Evolutionary conservation across 2,113 vertebrate genomes (phyloP).

Genomic region (Sapayoa aenigma): DNA sequence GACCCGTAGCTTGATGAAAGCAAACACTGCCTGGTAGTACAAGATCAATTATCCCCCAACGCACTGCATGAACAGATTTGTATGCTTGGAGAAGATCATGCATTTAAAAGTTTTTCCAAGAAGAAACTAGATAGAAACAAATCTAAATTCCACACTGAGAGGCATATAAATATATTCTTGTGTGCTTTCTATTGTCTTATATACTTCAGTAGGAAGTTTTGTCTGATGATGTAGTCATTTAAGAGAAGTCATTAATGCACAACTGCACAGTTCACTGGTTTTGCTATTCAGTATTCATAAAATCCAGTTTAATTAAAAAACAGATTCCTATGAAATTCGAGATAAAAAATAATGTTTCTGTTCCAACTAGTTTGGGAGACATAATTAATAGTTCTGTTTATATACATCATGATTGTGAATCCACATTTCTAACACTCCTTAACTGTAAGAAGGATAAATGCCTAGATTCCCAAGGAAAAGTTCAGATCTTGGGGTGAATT

Average conservation of each 20-base stretch:
- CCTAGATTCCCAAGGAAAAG: neutral
- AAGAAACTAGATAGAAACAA: neutral
- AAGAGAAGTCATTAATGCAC: neutral
- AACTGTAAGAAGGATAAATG: neutral
- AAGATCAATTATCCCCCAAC: no score
- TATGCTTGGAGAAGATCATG: neutral
- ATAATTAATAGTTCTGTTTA: neutral
- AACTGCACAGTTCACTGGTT: neutral
- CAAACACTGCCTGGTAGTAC: neutral
- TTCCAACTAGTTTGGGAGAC: neutral
- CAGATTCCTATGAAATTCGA: neutral
- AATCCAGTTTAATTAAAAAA: neutral
- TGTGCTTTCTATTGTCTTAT: neutral
- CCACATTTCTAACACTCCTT: neutral
- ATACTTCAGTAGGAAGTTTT: neutral
- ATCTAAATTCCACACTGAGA: neutral
- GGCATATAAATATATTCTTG: no score
- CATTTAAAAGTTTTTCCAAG: neutral
- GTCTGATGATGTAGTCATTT: neutral
- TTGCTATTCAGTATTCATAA: neutral
- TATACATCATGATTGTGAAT: neutral
- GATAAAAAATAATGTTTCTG: neutral
- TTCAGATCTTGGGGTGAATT: neutral
- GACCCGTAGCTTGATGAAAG: neutral
- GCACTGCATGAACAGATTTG: fast-evolving